Evolutionary conservation across 2,797 vertebrate species (phyloP), one percentile per base, ranked within the genome.

Genomic region (Cynodonichthys magdalenae): DNA sequence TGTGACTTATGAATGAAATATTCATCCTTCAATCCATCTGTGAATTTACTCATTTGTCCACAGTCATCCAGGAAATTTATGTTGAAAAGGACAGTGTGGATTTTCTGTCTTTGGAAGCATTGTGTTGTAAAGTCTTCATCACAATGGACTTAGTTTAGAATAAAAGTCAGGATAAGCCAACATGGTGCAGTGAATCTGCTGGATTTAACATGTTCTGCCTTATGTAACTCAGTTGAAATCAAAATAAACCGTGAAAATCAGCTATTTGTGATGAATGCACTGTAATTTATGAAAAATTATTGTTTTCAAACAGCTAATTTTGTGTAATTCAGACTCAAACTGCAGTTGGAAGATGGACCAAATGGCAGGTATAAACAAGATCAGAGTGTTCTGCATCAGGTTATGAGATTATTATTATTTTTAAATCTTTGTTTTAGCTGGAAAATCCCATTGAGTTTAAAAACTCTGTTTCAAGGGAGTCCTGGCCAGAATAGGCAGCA

Each of bases 1-100:
- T 53, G 19, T 65, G 49, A 51, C 49, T 64, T 63, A 67, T 71
- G 52, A 77, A 63, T 74, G 31, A 31, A 75, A 75, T 65, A 71
- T 80, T 63, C 49, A 64, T 79, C 64, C 65, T 62, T 74, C 34
- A 64, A 54, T 77, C 71, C 18, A 8, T 53, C 41, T 64, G 0
- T 19, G 9, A 57, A 83, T 75, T 77, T 49, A 31, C 15, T 67
- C 53, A 18, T 71, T 49, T 44, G 42, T 54, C 48, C 9, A 2
- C 14, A 19, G 17, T 15, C 45, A 29, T 41, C 41, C 50, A 42
- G 52, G 63, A 18, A 64, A 17, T 54, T 75, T 53, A 53, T 63
- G n/a, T 44, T 29, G 20, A 48, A 49, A 67, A 73, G 61, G 69
- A 56, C 5, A 27, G 66, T 29, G 31, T 29, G 20, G 71, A 79